Evolutionary conservation across 2,797 vertebrate species (phyloP).

Genomic region (Percopsis omiscomaycus): DNA sequence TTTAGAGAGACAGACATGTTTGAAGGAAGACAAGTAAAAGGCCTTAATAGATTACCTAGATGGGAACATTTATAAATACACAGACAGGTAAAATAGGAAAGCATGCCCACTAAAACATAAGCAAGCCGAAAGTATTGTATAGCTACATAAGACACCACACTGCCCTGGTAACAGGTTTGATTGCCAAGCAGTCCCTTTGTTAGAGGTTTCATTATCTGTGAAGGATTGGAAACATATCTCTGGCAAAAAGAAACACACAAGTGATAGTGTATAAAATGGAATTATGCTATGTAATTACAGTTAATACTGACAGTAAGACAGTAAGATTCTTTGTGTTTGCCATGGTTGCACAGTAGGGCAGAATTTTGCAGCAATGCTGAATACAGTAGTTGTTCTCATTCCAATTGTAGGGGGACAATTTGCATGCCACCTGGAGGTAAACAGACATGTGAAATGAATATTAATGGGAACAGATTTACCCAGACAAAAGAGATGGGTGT

Average conservation of each 20-base stretch:
- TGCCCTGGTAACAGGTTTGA: conserved; percentile 14
- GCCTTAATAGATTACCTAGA: too few species aligned
- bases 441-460: conserved; percentile 31
- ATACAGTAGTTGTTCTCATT: conserved; percentile 45
- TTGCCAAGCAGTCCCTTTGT: neutral
- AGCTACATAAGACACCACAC: too few species aligned
- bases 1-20: conserved; percentile 21
- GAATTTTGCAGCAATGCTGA: conserved; percentile 41
- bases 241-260: too few species aligned
- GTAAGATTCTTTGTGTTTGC: conserved; percentile 29
- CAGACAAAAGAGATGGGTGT: too few species aligned
- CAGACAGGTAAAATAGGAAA: too few species aligned
- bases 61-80: too few species aligned
- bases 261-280: too few species aligned
- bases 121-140: too few species aligned
- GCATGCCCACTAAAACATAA: too few species aligned
- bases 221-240: too few species aligned
- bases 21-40: conserved; percentile 9
- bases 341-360: conserved; percentile 42
- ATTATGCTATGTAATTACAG: too few species aligned
- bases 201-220: neutral
- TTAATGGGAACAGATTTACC: conserved; percentile 4
- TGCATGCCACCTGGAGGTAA: conserved; percentile 32
- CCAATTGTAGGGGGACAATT: conserved; percentile 23
- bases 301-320: too few species aligned